Evolutionary conservation across 2,797 vertebrate species (phyloP).

Genomic region (Phrynocephalus forsythii): DNA sequence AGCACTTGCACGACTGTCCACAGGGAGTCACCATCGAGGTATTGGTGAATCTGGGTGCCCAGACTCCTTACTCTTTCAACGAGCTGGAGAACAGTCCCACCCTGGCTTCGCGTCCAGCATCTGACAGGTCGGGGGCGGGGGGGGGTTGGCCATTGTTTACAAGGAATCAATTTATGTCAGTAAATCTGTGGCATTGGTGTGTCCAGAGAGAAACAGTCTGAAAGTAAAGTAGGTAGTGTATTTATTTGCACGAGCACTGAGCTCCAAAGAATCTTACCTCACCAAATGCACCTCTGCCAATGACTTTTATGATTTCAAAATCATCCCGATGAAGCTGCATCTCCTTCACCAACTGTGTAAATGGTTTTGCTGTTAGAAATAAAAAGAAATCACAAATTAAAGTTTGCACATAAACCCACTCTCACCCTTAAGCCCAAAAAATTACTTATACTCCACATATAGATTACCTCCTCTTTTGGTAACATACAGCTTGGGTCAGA

Average conservation of each 20-base stretch:
- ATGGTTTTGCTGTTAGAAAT: constrained; percentile 84
- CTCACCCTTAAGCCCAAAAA: neutral
- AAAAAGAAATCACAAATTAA: constrained; percentile 36
- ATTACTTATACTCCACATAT: neutral
- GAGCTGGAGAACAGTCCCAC: too few relatives aligned
- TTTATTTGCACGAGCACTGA: neutral
- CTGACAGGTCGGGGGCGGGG: too few relatives aligned
- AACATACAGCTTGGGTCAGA: too few relatives aligned
- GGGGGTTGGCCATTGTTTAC: too few relatives aligned
- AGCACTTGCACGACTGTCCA: too few relatives aligned
- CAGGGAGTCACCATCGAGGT: too few relatives aligned
- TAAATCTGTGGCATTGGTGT: too few relatives aligned
- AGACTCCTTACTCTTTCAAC: too few relatives aligned
- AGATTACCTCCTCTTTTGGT: too few relatives aligned
- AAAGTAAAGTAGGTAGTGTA: neutral
- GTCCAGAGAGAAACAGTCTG: neutral
- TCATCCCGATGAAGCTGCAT: constrained; percentile 92
- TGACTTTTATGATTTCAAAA: constrained; percentile 96
- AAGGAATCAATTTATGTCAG: too few relatives aligned
- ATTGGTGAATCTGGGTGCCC: too few relatives aligned
- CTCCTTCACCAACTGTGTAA: constrained; percentile 88
- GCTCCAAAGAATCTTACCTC: constrained; percentile 83
- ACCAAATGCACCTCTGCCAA: constrained; percentile 93
- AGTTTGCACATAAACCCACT: neutral
- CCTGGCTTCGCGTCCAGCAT: too few relatives aligned